Conservation (phyloP, 2,888 invertebrate species). For the Spodoptera littoralis region DNA sequence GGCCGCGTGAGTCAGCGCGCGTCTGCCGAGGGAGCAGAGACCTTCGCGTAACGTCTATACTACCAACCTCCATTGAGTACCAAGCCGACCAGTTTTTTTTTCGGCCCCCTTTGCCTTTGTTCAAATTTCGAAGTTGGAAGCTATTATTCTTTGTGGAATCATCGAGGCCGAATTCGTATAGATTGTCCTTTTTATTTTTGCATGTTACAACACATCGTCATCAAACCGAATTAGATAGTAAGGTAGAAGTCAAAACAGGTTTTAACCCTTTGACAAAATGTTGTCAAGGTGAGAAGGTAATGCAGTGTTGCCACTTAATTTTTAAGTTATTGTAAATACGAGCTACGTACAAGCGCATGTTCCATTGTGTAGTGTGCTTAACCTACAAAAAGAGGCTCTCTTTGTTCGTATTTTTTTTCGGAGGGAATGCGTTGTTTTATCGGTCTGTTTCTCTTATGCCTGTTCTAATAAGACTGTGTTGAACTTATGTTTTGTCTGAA, state of each 20-base stretch:
- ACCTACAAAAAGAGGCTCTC: slow-evolving; percentile 51
- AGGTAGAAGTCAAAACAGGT: not conserved
- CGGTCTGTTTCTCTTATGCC: slow-evolving; percentile 34
- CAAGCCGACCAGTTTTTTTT: slow-evolving; percentile 44
- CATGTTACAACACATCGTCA: not conserved
- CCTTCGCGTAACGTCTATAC: slow-evolving; percentile 73
- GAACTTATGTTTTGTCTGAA: slow-evolving; percentile 5
- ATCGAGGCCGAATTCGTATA: slow-evolving; percentile 47
- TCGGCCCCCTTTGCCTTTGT: slow-evolving; percentile 55
- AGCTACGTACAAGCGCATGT: slow-evolving; percentile 49
- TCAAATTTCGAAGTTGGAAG: slow-evolving; percentile 49
- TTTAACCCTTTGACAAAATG: slow-evolving; percentile 3
- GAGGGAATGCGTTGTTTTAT: slow-evolving; percentile 55
- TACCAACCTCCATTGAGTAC: slow-evolving; percentile 61
- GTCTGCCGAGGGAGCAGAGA: slow-evolving; percentile 84
- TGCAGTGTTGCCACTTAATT: slow-evolving; percentile 11
- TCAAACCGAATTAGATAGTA: too few species aligned
- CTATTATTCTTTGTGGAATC: slow-evolving; percentile 51
- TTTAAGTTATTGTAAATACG: slow-evolving; percentile 29
- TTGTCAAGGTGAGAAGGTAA: slow-evolving; percentile 11
- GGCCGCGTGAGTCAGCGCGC: slow-evolving; percentile 84
- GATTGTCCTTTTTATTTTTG: not conserved
- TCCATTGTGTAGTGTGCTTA: slow-evolving; percentile 53
- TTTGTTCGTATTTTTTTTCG: slow-evolving; percentile 53
- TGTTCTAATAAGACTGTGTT: not conserved